Percentiles rank a stretch among this genome's conserved stretches.
Conservation (phyloP, 1,140 invertebrate species). For the Druon quercuslanigerum region DNA sequence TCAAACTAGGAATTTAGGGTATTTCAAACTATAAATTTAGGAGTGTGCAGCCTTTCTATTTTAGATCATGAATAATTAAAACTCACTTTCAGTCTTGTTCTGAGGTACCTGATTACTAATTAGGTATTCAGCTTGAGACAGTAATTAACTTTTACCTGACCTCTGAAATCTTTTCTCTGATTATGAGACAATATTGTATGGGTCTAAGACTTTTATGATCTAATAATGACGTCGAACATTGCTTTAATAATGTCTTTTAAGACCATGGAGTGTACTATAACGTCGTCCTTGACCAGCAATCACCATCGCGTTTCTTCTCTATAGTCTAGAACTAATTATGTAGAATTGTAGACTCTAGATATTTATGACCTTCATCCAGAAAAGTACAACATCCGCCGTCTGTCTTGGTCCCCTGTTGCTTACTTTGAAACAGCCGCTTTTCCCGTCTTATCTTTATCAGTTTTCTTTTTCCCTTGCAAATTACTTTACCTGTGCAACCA, state of each 20-base stretch:
- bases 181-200: slow-evolving; percentile 4
- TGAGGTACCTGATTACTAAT: neutral
- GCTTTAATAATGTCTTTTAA: slow-evolving; percentile 6
- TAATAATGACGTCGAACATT: slow-evolving; percentile 16
- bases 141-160: slow-evolving; percentile 15
- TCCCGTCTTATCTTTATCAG: neutral
- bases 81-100: neutral
- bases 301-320: neutral
- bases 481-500: slow-evolving; percentile 14
- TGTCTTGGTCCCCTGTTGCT: neutral
- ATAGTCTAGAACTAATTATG: too few relatives aligned
- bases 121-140: neutral
- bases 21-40: too few relatives aligned
- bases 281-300: neutral
- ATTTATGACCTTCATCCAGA: too few relatives aligned
- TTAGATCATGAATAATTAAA: neutral
- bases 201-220: slow-evolving; percentile 20
- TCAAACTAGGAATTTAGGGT: too few relatives aligned
- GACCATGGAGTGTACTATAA: neutral
- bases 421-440: neutral
- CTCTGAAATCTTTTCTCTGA: slow-evolving; percentile 15
- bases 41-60: too few relatives aligned
- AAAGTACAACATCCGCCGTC: neutral
- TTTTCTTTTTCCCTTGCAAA: neutral
- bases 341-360: too few relatives aligned